Conservation (phyloP, 2,797 vertebrate species). For the Acrocephalus scirpaceus region DNA sequence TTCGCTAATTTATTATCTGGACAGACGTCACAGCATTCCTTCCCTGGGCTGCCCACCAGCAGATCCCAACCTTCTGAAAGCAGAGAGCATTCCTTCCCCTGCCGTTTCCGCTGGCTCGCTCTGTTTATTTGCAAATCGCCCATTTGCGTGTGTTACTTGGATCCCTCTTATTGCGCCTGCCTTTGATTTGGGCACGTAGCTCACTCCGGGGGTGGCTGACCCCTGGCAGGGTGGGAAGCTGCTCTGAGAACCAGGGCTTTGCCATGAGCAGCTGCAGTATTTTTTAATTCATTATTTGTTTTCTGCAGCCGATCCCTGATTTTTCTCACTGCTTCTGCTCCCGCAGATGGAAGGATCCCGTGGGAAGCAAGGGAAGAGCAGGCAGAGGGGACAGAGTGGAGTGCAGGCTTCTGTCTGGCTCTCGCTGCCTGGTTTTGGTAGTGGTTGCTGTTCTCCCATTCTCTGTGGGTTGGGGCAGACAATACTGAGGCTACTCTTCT, state of each 20-base stretch:
- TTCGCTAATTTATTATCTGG: conserved; percentile 51
- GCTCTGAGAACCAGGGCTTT: conserved; percentile 22
- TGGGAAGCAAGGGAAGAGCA: not conserved
- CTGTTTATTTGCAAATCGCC: conserved; percentile 61
- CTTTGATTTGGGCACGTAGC: conserved; percentile 43
- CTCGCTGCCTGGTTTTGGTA: not conserved
- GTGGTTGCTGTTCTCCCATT: not conserved
- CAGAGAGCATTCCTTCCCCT: conserved; percentile 27
- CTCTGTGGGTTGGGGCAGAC: not conserved
- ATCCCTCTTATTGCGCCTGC: not conserved
- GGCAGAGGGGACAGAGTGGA: not conserved
- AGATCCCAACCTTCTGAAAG: conserved; percentile 43
- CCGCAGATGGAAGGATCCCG: not conserved
- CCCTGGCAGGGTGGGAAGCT: not conserved
- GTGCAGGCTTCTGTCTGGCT: not conserved
- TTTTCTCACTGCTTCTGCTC: not conserved
- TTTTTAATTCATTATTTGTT: not conserved
- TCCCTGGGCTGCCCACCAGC: conserved; percentile 38
- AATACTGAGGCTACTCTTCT: accelerated
- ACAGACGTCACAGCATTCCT: conserved; percentile 50
- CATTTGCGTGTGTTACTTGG: not conserved
- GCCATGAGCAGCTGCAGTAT: not conserved
- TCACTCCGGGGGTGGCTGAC: not conserved
- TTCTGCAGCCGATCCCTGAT: not conserved
- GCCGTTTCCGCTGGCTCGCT: conserved; percentile 17